Evolutionary conservation across 2,797 vertebrate species (phyloP).

Genomic region (Cuculus canorus): DNA sequence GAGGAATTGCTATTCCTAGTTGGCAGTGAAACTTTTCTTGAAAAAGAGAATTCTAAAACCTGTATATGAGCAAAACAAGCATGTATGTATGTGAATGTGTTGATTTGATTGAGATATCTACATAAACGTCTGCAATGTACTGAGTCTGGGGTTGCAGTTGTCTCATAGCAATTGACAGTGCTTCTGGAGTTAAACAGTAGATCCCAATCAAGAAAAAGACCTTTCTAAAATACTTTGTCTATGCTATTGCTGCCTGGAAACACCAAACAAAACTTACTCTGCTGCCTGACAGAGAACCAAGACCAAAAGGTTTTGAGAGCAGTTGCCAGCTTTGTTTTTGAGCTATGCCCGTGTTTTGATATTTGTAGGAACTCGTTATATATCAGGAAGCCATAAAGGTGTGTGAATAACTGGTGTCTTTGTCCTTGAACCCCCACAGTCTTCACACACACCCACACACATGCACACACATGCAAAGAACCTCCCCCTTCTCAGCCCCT

Average conservation of each 20-base stretch:
- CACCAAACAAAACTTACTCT: neutral
- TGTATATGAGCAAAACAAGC: constrained; percentile 79
- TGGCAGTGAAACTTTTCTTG: neutral
- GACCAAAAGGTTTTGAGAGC: neutral
- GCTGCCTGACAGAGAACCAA: neutral
- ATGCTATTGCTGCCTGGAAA: neutral
- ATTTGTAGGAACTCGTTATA: fast-evolving
- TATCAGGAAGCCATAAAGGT: neutral
- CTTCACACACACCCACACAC: neutral
- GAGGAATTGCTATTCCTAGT: neutral
- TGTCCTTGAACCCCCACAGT: neutral
- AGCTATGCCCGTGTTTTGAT: neutral
- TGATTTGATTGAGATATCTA: neutral
- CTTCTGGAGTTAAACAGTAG: constrained; percentile 68
- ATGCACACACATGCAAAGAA: neutral
- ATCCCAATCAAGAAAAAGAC: neutral
- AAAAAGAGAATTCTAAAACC: constrained; percentile 54
- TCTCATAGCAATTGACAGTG: constrained; percentile 61
- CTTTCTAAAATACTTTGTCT: neutral
- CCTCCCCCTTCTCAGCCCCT: neutral
- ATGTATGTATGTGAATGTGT: neutral
- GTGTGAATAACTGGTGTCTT: neutral
- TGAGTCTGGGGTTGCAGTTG: neutral
- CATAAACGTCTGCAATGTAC: neutral
- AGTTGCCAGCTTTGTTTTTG: neutral